phyloP scores from a whole-genome alignment of 2,797 vertebrate species.

The Pampus argenteus region DNA sequence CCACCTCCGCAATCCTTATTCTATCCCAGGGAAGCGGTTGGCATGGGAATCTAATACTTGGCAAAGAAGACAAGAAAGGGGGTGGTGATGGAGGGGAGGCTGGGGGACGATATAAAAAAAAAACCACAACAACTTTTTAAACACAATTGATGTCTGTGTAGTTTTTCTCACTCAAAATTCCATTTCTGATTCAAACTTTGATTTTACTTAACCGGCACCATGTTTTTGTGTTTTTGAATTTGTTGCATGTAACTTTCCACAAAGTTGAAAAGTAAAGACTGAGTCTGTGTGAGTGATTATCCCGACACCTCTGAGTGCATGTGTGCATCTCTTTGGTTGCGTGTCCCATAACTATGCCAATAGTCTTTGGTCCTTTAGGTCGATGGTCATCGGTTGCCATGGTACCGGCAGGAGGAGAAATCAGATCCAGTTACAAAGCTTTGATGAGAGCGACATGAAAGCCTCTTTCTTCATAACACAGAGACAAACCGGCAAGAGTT shows the following conservation, averaged over 20 bases:
- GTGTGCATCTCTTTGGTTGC: slow-evolving; percentile 24
- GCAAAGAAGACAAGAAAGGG: slow-evolving; percentile 75
- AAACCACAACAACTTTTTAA: slow-evolving; percentile 62
- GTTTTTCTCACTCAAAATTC: slow-evolving; percentile 32
- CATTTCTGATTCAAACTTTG: slow-evolving; percentile 52
- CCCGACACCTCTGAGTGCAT: not conserved
- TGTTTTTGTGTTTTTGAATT: slow-evolving; percentile 6
- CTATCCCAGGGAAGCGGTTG: slow-evolving; percentile 84
- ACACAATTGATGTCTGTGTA: slow-evolving; percentile 52
- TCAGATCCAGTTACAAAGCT: slow-evolving; percentile 65
- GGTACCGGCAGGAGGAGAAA: slow-evolving; percentile 47
- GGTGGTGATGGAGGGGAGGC: slow-evolving; percentile 62
- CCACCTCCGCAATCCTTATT: slow-evolving; percentile 85
- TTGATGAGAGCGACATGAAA: slow-evolving; percentile 65
- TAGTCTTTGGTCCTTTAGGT: slow-evolving; percentile 55
- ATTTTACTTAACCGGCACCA: slow-evolving; percentile 16
- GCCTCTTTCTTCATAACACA: slow-evolving; percentile 60
- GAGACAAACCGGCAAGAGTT: slow-evolving; percentile 34
- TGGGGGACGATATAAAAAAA: slow-evolving; percentile 39
- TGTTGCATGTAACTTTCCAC: slow-evolving; percentile 34
- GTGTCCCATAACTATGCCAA: slow-evolving; percentile 54
- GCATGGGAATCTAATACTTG: slow-evolving; percentile 83
- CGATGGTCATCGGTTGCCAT: slow-evolving; percentile 70
- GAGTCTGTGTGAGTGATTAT: not conserved
- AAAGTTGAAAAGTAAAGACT: slow-evolving; percentile 35